Base-by-base conservation (phyloP, 2,888 invertebrate genomes). In the Drosophila falleni region DNA sequence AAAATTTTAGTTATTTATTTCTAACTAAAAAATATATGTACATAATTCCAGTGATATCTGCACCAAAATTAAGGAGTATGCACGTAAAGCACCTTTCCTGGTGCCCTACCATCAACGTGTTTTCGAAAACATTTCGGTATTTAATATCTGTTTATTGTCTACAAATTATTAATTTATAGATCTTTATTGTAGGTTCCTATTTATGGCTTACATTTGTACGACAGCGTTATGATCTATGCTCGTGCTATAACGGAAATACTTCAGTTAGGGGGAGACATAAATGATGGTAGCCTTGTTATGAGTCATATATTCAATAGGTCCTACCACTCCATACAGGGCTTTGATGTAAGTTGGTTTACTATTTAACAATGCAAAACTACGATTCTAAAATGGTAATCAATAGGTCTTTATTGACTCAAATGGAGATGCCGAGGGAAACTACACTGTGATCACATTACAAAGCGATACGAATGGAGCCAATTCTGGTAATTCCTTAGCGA, bases 351-450 rank as follows among this genome's bases (percentile, higher is more conserved):
- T 63, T 5, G 2, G 11, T 11, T 23, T 3, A 5, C 1, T 10
- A 9, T 16, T 15, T 10, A 29, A 11, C 5, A 44, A 15, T n/a
- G n/a, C 6, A 1, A 16, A 16, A 26, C 3, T 23, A 29, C 29
- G 8, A 4, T 15, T 3, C 35, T 13, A 26, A 35, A 13, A 41
- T 29, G 8, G 1, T 9, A 3, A 42, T 16, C 5, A 10, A 5
- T 74, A 96, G 96, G 96, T 96, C 10, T 96, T 95, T 81, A 97
- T 98, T 88, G 97, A 98, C 91, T 94, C 94, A 3, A 96, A 96
- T 74, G 98, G 98, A 0, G 97, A 98, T 88, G 97, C 98, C 0
- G 97, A 98, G 89, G 98, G 97, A 0, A 98, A 98, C 93, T 98
- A 96, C 92, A 97, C 97, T 0, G 96, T 98, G 0, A 95, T 98